Evolutionary conservation across 1,140 invertebrate species (phyloP).

Genomic region (Maconellicoccus hirsutus): DNA sequence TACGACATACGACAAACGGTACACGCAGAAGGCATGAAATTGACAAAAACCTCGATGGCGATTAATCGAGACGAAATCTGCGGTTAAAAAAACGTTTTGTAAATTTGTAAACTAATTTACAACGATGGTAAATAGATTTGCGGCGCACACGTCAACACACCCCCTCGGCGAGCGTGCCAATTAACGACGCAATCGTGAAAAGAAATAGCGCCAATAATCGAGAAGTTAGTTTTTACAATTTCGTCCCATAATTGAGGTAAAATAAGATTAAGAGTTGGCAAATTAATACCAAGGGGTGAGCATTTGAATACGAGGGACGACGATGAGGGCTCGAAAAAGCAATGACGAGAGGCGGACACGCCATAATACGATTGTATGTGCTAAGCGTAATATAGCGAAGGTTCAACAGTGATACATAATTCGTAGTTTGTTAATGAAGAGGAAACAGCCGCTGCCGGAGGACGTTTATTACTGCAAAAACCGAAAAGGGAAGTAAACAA

Average conservation of each 20-base stretch:
- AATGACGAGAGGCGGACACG: not conserved
- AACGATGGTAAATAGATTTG: not conserved
- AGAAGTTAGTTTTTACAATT: slow-evolving; percentile 11
- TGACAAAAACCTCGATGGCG: not conserved
- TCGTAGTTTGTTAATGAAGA: slow-evolving; percentile 20
- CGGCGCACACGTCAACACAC: too few relatives aligned
- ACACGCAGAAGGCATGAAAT: too few relatives aligned
- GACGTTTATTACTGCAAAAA: slow-evolving; percentile 20
- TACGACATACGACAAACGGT: too few relatives aligned
- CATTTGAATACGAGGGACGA: not conserved
- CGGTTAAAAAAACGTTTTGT: not conserved
- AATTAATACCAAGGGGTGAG: slow-evolving; percentile 7
- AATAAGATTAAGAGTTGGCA: slow-evolving; percentile 17
- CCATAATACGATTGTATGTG: slow-evolving; percentile 6
- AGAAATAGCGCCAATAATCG: slow-evolving; percentile 11
- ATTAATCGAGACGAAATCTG: not conserved
- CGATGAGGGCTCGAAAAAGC: not conserved
- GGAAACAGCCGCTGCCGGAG: slow-evolving; percentile 18
- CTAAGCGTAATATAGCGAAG: not conserved
- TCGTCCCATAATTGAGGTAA: not conserved
- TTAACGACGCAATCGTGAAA: not conserved
- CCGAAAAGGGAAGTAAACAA: slow-evolving; percentile 21
- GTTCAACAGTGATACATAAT: slow-evolving; percentile 19
- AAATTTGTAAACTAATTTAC: not conserved
- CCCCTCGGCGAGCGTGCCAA: not conserved